Percentiles rank a stretch among this genome's conserved stretches.
Conservation (phyloP, 2,797 vertebrate genomes). For the Falco berigora region DNA sequence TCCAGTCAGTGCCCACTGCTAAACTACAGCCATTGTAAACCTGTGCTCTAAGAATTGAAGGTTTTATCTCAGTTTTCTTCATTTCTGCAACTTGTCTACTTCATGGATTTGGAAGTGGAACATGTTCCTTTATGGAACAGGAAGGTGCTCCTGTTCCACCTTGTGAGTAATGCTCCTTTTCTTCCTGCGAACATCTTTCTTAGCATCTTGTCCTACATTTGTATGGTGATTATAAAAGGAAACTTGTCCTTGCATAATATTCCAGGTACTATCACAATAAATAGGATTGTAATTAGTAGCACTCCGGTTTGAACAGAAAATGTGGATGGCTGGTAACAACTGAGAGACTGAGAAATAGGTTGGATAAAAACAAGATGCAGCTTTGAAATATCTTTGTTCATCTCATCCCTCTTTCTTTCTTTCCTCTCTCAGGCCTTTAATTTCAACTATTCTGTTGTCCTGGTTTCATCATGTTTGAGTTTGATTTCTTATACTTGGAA, state of each 20-base stretch:
- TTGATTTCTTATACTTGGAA: neutral
- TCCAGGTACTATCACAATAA: neutral
- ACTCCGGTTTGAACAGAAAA: neutral
- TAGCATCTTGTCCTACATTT: neutral
- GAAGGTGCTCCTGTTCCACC: neutral
- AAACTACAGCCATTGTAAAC: neutral
- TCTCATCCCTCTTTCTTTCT: neutral
- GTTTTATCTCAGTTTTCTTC: neutral
- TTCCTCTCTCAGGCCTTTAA: neutral
- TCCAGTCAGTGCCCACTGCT: neutral
- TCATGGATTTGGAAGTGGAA: neutral
- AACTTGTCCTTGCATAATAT: neutral
- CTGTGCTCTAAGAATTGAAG: neutral
- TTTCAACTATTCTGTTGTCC: neutral
- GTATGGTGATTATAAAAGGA: neutral
- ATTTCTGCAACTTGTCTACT: neutral
- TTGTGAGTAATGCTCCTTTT: neutral
- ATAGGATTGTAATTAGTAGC: neutral
- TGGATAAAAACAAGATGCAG: neutral
- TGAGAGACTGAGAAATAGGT: neutral
- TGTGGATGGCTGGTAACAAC: neutral
- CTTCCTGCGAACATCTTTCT: neutral
- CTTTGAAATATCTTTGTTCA: neutral
- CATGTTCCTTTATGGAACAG: too few relatives aligned
- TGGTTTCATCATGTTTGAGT: neutral